Conservation (phyloP, 53 echinoderm and acorn worm species). For the Glandiceps talaboti region DNA sequence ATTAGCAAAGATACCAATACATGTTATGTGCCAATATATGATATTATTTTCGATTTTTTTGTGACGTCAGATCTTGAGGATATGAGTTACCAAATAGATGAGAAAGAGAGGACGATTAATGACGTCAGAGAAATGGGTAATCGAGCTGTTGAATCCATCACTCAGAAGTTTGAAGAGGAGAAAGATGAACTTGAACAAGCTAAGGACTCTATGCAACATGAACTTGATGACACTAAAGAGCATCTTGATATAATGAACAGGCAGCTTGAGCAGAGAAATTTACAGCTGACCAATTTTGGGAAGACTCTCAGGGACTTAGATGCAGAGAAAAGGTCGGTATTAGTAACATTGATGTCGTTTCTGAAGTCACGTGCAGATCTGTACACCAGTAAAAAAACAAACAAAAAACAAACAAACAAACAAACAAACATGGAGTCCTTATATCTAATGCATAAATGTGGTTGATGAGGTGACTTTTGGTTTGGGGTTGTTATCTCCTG, state of each 20-base stretch:
- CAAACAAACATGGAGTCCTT: too few relatives aligned
- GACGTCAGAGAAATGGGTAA: background rate
- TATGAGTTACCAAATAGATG: too few relatives aligned
- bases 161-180: background rate
- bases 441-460: too few relatives aligned
- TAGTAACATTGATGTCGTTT: background rate
- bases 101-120: background rate
- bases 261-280: background rate
- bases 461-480: too few relatives aligned
- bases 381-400: too few relatives aligned
- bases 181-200: background rate
- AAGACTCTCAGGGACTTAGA: background rate
- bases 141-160: background rate
- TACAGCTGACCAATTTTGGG: background rate
- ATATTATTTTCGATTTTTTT: too few relatives aligned
- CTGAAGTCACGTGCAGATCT: too few relatives aligned
- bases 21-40: too few relatives aligned
- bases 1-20: too few relatives aligned
- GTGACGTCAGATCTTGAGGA: too few relatives aligned
- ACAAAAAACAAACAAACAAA: too few relatives aligned
- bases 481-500: too few relatives aligned
- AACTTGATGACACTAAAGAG: background rate
- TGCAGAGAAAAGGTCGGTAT: background rate
- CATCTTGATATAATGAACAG: background rate
- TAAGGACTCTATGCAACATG: background rate